Evolutionary conservation across 2,113 vertebrate species (phyloP), one percentile per base, ranked within the genome.

Genomic region (Myotis brandtii): DNA sequence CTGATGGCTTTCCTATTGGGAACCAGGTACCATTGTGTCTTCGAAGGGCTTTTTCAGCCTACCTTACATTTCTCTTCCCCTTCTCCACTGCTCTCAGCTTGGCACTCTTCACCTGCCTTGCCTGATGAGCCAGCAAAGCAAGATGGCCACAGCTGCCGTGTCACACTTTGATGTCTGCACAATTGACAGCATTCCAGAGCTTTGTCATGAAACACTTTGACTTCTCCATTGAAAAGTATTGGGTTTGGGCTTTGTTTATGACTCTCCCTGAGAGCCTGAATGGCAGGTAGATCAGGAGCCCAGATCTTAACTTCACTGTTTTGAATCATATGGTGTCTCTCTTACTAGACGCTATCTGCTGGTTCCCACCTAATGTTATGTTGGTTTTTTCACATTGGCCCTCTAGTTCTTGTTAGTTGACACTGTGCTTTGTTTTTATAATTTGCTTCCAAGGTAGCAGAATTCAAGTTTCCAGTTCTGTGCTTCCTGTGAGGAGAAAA

Each of bases 401-500:
- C 48, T 75, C 43, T 54, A 62, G 85, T 85, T 96, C 85, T 84
- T 96, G 14, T 86, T 84, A 92, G 75, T 90, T 27, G 4, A 75
- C 40, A 27, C 10, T 86, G 25, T 62, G 37, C 56, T 91, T 73
- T 72, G 82, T 77, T 86, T 85, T 85, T 94, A 85, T 90, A 96
- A 80, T 87, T 88, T 96, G 48, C 69, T 94, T 67, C 46, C 83
- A 72, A 86, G 43, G 48, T 70, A 91, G 34, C 27, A 95, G 81
- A 83, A 83, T 88, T 90, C 72, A 48, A 62, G 8, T 73, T 85
- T 87, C 62, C 5, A 84, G 27, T 56, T 75, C 34, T 75, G 27
- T 91, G 10, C 54, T 85, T 64, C n/a, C 46, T 89, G 0, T n/a
- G 62, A 87, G 23, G 17, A 94, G 16, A 64, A 76, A n/a, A 86